Conservation (phyloP, 2,888 invertebrate genomes). For the Hymenopus coronatus region DNA sequence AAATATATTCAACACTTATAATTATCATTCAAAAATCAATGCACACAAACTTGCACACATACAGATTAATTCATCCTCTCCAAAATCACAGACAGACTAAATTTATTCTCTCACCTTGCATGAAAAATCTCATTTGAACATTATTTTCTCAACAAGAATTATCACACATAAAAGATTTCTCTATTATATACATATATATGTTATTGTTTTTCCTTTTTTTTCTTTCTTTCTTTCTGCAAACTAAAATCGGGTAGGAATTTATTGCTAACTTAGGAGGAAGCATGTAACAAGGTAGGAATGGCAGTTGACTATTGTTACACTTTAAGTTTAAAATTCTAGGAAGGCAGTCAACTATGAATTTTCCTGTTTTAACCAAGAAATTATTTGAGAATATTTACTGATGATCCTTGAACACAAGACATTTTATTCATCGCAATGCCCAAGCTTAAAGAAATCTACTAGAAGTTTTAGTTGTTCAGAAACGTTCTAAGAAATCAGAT, state of each 20-base stretch:
- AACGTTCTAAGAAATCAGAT: not conserved
- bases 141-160: not conserved
- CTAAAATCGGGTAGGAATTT: not conserved
- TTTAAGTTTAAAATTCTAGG: not conserved
- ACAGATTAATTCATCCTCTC: not conserved
- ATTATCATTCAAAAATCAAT: not conserved
- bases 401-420: not conserved
- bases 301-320: not conserved
- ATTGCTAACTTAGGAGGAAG: not conserved
- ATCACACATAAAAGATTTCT: not conserved
- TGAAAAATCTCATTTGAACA: not conserved
- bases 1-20: not conserved
- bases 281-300: not conserved
- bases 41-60: not conserved
- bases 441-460: not conserved
- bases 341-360: not conserved
- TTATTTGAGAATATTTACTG: not conserved
- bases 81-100: not conserved
- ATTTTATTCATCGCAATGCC: not conserved
- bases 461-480: not conserved
- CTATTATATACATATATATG: not conserved
- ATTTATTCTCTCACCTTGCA: not conserved
- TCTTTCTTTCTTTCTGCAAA: not conserved
- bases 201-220: not conserved
- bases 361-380: not conserved